Conservation (phyloP, 2,797 vertebrate species). For the Syncerus caffer region DNA sequence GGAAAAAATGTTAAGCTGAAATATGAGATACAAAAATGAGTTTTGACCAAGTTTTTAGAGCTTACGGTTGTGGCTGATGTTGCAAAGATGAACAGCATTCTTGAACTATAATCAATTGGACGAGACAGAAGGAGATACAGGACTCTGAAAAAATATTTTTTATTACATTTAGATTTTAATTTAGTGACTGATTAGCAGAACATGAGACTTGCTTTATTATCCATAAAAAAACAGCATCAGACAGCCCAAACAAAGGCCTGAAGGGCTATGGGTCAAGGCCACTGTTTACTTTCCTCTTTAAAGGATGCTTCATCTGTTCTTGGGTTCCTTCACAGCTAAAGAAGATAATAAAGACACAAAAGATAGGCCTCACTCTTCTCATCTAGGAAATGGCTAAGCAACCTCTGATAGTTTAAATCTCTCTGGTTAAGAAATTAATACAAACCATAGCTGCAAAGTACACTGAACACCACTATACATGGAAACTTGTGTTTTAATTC, state of each 20-base stretch:
- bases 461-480: background rate
- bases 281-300: background rate
- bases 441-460: background rate
- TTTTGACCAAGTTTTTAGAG: background rate
- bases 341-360: background rate
- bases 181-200: background rate
- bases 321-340: background rate
- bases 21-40: background rate
- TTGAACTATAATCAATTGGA: slow-evolving; percentile 85
- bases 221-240: background rate
- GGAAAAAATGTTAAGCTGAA: background rate
- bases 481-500: background rate
- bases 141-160: slow-evolving; percentile 82
- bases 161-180: slow-evolving; percentile 19
- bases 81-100: slow-evolving; percentile 88
- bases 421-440: background rate
- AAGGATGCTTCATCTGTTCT: background rate
- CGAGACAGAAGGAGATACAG: slow-evolving; percentile 91
- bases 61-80: slow-evolving; percentile 91
- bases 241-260: background rate
- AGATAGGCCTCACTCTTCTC: background rate
- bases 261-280: background rate
- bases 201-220: background rate
- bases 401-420: background rate
- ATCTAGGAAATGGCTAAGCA: background rate